Evolutionary conservation across 2,888 invertebrate genomes (phyloP).

Genomic region (Drosophila tripunctata): DNA sequence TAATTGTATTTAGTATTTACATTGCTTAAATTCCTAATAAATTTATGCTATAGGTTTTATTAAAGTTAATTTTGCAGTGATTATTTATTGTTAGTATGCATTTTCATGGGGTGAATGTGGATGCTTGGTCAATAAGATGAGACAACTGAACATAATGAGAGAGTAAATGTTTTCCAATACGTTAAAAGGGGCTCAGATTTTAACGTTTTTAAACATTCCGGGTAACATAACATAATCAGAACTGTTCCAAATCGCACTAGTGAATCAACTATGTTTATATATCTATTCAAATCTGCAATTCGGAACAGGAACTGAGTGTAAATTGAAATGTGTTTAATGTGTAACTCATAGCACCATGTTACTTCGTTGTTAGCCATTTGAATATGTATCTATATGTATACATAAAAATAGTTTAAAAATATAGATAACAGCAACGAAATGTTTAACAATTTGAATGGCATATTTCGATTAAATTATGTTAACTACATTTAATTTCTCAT

Average conservation of each 20-base stretch:
- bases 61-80: neutral
- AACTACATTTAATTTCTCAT: conserved; percentile 38
- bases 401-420: conserved; percentile 19
- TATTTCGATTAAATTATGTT: conserved; percentile 36
- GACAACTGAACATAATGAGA: conserved; percentile 4
- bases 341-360: conserved; percentile 80
- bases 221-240: conserved; percentile 24
- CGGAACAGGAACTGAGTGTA: neutral
- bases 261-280: neutral
- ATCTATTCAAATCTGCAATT: neutral
- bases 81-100: conserved; percentile 26
- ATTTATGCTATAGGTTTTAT: conserved; percentile 1
- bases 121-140: conserved; percentile 43
- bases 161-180: conserved; percentile 56
- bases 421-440: conserved; percentile 43
- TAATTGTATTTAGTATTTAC: conserved; percentile 50
- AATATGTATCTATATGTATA: conserved; percentile 29
- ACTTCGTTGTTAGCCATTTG: conserved; percentile 74
- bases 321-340: conserved; percentile 33
- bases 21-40: conserved; percentile 36
- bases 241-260: neutral
- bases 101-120: conserved; percentile 7
- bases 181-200: conserved; percentile 84
- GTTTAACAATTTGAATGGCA: conserved; percentile 44
- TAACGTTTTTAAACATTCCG: conserved; percentile 74